Evolutionary conservation across 2,888 invertebrate genomes (phyloP).

Genomic region (Sesia apiformis): DNA sequence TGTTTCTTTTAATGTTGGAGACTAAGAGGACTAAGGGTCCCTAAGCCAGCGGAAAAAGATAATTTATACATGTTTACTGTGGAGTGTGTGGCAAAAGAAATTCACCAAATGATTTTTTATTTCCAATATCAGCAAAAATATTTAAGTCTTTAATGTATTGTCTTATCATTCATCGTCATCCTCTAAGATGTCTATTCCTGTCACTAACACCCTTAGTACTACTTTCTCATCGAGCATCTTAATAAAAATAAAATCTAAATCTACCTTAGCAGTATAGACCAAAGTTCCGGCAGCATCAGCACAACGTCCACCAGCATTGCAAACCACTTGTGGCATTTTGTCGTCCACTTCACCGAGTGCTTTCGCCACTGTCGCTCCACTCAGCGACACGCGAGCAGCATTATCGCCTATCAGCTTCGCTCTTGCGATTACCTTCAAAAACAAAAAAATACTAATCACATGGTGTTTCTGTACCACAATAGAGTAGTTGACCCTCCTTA

Average conservation of each 20-base stretch:
- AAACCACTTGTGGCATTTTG: constrained; percentile 11
- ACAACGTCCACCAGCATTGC: constrained; percentile 20
- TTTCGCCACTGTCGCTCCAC: constrained; percentile 9
- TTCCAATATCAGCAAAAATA: not conserved
- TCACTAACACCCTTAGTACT: too few species aligned
- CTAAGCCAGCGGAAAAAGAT: too few species aligned
- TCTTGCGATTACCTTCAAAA: constrained; percentile 27
- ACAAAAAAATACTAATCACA: not conserved
- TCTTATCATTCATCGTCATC: too few species aligned
- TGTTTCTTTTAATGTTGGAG: too few species aligned
- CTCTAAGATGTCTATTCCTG: too few species aligned
- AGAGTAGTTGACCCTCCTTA: too few species aligned
- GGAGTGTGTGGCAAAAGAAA: not conserved
- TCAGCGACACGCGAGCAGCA: constrained; percentile 27
- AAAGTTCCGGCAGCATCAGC: constrained; percentile 29
- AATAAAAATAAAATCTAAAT: too few species aligned
- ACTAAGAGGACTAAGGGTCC: too few species aligned
- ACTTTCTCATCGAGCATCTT: too few species aligned
- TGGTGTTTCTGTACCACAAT: not conserved
- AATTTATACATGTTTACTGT: too few species aligned
- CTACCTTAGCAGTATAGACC: constrained; percentile 40
- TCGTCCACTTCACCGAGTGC: not conserved
- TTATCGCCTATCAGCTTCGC: constrained; percentile 37
- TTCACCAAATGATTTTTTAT: not conserved
- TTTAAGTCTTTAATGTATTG: too few species aligned